phyloP scores from a whole-genome alignment of 2,797 vertebrate species.

The Poecilia gillii region DNA sequence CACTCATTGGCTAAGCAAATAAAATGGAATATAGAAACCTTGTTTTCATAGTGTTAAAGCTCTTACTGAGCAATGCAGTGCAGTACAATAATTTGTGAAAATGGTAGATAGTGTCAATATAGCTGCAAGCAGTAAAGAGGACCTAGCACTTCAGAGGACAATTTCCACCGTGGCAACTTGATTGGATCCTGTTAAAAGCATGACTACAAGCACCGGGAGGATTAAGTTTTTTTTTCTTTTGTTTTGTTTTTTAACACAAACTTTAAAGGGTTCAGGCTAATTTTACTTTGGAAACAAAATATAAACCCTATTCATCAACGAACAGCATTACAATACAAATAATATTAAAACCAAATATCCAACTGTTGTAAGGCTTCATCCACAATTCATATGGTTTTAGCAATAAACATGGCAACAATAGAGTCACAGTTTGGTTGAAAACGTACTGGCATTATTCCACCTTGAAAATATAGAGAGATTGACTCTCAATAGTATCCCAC shows the following conservation, averaged over 20 bases:
- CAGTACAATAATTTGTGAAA: not conserved
- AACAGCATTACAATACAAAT: not conserved
- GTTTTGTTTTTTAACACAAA: too few species aligned
- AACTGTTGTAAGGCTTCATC: not conserved
- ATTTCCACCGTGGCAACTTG: not conserved
- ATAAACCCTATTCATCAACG: not conserved
- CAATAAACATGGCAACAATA: not conserved
- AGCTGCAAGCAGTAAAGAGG: not conserved
- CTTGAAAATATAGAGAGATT: not conserved
- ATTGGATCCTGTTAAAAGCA: not conserved
- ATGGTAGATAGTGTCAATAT: not conserved
- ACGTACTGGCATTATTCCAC: not conserved
- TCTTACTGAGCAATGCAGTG: not conserved
- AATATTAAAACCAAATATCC: not conserved
- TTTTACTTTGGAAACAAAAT: not conserved
- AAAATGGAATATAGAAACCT: not conserved
- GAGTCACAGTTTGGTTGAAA: not conserved
- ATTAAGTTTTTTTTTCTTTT: not conserved
- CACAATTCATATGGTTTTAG: not conserved
- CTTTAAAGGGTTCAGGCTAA: not conserved
- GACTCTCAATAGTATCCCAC: not conserved
- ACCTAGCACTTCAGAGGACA: not conserved
- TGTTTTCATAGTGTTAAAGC: not conserved
- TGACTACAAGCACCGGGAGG: not conserved
- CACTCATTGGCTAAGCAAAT: not conserved